Conservation (phyloP, 1,140 invertebrate genomes). For the Brachionus paranguensis region DNA sequence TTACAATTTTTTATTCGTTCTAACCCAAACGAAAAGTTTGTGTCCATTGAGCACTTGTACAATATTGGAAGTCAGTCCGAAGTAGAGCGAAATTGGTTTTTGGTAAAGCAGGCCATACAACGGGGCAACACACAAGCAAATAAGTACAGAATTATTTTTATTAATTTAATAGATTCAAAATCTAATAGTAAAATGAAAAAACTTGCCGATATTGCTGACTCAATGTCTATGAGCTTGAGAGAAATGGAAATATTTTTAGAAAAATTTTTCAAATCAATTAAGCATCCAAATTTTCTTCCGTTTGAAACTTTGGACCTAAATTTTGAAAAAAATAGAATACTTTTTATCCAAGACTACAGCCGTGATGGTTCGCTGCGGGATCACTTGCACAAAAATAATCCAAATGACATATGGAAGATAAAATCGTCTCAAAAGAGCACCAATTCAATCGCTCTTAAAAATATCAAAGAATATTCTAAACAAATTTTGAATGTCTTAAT, state of each 20-base stretch:
- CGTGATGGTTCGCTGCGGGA: conserved; percentile 18
- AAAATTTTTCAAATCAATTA: conserved; percentile 9
- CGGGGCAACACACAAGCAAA: not conserved
- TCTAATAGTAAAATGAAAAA: conserved; percentile 4
- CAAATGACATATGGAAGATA: not conserved
- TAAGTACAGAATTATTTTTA: conserved; percentile 9
- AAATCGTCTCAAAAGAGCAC: not conserved
- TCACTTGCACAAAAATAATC: not conserved
- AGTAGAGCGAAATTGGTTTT: conserved; percentile 14
- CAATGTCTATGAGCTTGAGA: not conserved
- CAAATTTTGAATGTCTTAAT: conserved; percentile 25
- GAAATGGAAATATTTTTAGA: conserved; percentile 17
- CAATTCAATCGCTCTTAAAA: not conserved
- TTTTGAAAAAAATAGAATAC: conserved; percentile 6
- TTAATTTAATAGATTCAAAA: not conserved
- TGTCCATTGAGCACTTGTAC: conserved; percentile 19
- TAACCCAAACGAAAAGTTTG: not conserved
- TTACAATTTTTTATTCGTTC: conserved; percentile 33
- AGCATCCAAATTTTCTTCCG: conserved; percentile 6
- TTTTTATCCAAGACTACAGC: conserved; percentile 26
- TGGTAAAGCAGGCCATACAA: conserved; percentile 6
- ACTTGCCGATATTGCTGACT: not conserved
- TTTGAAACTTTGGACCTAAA: not conserved
- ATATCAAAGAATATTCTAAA: conserved; percentile 12
- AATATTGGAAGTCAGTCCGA: conserved; percentile 6